Conservation (phyloP, 2,888 invertebrate species). For the Auanema freiburgensis region DNA sequence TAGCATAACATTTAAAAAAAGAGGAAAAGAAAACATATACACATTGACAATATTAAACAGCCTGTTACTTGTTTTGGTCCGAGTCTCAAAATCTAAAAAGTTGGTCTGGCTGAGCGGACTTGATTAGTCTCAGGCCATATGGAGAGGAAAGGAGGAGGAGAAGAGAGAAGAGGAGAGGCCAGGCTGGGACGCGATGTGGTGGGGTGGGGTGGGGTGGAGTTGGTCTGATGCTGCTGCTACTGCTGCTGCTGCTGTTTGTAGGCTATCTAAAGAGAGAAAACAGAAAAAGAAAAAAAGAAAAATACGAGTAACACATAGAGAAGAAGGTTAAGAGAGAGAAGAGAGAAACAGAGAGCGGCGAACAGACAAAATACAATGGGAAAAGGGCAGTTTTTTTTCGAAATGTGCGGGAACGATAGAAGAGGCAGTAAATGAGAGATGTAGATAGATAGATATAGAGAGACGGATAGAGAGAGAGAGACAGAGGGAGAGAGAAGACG, state of each 20-base stretch:
- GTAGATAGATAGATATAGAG: neutral
- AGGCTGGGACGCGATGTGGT: neutral
- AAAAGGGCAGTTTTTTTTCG: neutral
- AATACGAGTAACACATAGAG: neutral
- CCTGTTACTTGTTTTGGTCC: no score
- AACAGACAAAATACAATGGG: neutral
- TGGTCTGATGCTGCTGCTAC: no score
- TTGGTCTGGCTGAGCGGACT: no score
- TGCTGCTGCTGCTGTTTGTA: no score
- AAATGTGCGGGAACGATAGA: neutral
- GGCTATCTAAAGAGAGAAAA: neutral
- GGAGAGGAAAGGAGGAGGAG: neutral
- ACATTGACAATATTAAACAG: no score
- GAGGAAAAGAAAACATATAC: no score
- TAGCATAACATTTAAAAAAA: no score
- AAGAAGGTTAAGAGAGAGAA: slow-evolving; percentile 1
- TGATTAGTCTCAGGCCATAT: neutral
- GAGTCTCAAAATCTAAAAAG: no score
- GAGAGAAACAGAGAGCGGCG: slow-evolving; percentile 2
- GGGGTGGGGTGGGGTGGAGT: no score
- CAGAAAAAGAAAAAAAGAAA: slow-evolving; percentile 3
- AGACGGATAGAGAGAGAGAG: neutral
- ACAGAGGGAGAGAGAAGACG: neutral
- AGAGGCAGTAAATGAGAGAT: neutral
- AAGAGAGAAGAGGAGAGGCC: neutral